phyloP scores from a whole-genome alignment of 2,113 vertebrate species.

The Dipodomys ordii region DNA sequence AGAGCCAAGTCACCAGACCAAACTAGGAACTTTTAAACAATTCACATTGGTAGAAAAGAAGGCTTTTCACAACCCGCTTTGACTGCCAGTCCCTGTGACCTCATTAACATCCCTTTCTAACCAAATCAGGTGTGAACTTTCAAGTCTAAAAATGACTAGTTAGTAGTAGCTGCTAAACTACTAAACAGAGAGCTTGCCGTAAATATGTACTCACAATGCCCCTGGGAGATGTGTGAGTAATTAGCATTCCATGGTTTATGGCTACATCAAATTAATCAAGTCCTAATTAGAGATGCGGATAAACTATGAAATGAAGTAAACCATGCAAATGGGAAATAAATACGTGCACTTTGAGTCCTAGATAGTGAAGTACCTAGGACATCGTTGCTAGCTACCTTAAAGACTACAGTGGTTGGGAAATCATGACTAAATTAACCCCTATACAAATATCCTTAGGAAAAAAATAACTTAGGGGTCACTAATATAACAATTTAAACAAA shows the following conservation, averaged over 20 bases:
- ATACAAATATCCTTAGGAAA: not conserved
- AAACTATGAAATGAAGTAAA: not conserved
- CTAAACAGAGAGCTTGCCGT: not conserved
- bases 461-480: not conserved
- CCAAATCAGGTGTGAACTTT: constrained; percentile 14
- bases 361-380: not conserved
- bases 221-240: not conserved
- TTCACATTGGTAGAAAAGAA: too few species aligned
- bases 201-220: not conserved
- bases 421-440: not conserved
- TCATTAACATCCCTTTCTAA: constrained; percentile 8
- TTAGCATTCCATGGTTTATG: constrained; percentile 33
- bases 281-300: not conserved
- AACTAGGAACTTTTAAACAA: too few species aligned
- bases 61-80: too few species aligned
- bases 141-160: not conserved
- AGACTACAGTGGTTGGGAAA: not conserved
- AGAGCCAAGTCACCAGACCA: too few species aligned
- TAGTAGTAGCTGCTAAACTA: constrained; percentile 7
- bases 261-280: constrained; percentile 24
- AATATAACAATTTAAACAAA: not conserved
- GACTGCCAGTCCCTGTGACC: not conserved
- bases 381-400: not conserved
- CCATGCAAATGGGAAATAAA: not conserved
- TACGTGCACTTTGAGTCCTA: not conserved